phyloP scores from a whole-genome alignment of 1,140 invertebrate species.

The Orussus abietinus region DNA sequence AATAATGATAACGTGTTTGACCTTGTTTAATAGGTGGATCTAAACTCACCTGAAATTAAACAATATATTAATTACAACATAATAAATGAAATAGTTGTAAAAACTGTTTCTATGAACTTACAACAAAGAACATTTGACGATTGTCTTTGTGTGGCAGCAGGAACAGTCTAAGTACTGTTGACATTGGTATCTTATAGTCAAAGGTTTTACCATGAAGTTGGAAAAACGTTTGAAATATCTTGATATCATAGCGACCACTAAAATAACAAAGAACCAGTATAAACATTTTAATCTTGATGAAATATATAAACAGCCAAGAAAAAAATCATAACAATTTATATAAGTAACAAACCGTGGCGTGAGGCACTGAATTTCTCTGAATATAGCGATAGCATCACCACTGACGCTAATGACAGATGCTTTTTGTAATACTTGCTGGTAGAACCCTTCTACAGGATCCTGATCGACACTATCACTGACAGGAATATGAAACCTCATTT shows the following conservation, averaged over 20 bases:
- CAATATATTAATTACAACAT: slow-evolving; percentile 5
- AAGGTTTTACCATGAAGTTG: slow-evolving; percentile 99
- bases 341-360: slow-evolving; percentile 79
- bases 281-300: background rate
- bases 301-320: too few relatives aligned
- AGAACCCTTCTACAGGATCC: slow-evolving; percentile 93
- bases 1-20: slow-evolving; percentile 93
- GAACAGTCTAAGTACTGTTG: slow-evolving; percentile 91
- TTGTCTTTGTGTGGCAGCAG: slow-evolving; percentile 95
- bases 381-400: slow-evolving; percentile 96
- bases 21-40: slow-evolving; percentile 99
- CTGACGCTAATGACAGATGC: slow-evolving; percentile 97
- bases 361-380: slow-evolving; percentile 95
- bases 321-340: too few relatives aligned
- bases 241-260: slow-evolving; percentile 99
- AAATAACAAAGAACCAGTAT: slow-evolving; percentile 20
- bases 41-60: slow-evolving; percentile 69
- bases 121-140: slow-evolving; percentile 98
- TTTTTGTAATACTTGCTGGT: slow-evolving; percentile 93
- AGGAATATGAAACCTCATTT: slow-evolving; percentile 98
- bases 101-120: slow-evolving; percentile 46
- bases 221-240: slow-evolving; percentile 95
- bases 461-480: slow-evolving; percentile 76
- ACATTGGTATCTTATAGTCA: slow-evolving; percentile 99
- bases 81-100: slow-evolving; percentile 9